Evolutionary conservation across 2,797 vertebrate genomes (phyloP).

Genomic region (Trachurus trachurus): DNA sequence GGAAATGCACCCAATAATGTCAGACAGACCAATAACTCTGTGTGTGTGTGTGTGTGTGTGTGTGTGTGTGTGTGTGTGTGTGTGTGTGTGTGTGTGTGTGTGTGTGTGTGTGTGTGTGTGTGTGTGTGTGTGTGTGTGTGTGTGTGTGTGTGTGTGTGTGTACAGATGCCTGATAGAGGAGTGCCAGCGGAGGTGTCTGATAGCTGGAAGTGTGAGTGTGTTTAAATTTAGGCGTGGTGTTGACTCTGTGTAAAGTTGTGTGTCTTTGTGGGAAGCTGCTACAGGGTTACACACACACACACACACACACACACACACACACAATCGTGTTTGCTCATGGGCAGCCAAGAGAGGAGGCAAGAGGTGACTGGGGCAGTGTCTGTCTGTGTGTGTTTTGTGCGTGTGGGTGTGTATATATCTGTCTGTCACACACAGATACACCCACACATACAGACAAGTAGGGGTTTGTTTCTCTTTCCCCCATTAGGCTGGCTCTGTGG

Average conservation of each 20-base stretch:
- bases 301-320: conserved; percentile 20
- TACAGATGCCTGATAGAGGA: conserved; percentile 41
- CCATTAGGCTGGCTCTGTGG: conserved; percentile 48
- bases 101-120: conserved; percentile 14
- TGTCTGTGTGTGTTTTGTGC: conserved; percentile 22
- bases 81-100: conserved; percentile 25
- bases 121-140: conserved; percentile 15
- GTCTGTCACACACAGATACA: conserved; percentile 57
- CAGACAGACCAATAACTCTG: conserved; percentile 46
- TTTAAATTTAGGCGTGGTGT: conserved; percentile 57
- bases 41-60: conserved; percentile 24
- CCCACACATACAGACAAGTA: conserved; percentile 68
- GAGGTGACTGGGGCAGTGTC: conserved; percentile 64
- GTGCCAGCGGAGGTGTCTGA: conserved; percentile 57
- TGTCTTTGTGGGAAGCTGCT: conserved; percentile 29
- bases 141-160: conserved; percentile 22
- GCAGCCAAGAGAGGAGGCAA: conserved; percentile 61
- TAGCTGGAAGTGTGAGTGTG: conserved; percentile 48
- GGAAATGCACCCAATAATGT: conserved; percentile 51
- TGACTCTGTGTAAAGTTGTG: conserved; percentile 48
- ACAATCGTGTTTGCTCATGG: conserved; percentile 55
- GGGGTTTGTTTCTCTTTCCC: conserved; percentile 65
- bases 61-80: conserved; percentile 17
- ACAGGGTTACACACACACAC: conserved; percentile 25
- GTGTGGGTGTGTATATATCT: conserved; percentile 23